These are phyloP conservation scores for Gnathonemus longibarbis DNA, from an alignment of 2,113 vertebrate genomes.

Conservation along the genomic window DNA sequence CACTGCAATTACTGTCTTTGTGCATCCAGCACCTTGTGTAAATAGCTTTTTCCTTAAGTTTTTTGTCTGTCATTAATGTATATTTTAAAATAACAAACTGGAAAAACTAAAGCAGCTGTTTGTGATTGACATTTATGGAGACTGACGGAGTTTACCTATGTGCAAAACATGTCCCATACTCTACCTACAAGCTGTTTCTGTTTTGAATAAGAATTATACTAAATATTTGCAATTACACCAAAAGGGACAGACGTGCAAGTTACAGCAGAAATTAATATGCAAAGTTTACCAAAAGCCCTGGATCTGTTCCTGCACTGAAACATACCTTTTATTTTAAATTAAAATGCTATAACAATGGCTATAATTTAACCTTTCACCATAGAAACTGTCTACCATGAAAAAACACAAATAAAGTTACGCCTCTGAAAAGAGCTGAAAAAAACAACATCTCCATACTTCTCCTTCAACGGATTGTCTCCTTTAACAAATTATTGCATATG, in stretches of 20 bases:
- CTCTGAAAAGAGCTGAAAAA: not conserved
- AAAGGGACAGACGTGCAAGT: not conserved
- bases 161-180: not conserved
- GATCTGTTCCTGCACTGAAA: not conserved
- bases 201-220: not conserved
- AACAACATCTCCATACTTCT: not conserved
- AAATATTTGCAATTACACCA: not conserved
- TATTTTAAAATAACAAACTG: slow-evolving; percentile 27
- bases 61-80: slow-evolving; percentile 24
- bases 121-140: not conserved
- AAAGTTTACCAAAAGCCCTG: not conserved
- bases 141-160: not conserved
- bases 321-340: not conserved
- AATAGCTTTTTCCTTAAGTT: slow-evolving; percentile 18
- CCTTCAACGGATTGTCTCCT: not conserved
- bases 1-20: not conserved
- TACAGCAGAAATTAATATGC: not conserved
- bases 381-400: not conserved
- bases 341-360: not conserved
- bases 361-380: not conserved
- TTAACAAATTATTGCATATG: not conserved
- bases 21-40: slow-evolving; percentile 14
- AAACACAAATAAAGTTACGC: not conserved
- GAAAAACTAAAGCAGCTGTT: not conserved
- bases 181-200: not conserved